A percentile compares a stretch with the other conserved stretches of the same genome.
phyloP scores from a whole-genome alignment of 2,113 vertebrate species.

The Mesoclemmys tuberculata region DNA sequence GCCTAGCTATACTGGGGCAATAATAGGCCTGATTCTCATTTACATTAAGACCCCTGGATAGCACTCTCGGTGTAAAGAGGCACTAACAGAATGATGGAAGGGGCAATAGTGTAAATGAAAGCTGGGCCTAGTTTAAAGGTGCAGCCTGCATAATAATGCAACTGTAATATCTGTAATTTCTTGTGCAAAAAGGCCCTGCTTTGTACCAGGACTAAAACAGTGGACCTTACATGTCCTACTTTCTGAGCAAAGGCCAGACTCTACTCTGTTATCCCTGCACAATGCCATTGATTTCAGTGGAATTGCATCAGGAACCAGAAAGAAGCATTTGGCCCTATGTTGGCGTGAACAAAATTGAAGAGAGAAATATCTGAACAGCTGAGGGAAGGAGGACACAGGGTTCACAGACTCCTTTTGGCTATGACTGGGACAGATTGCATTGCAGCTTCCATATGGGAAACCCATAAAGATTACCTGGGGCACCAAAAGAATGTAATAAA shows the following conservation, averaged over 20 bases:
- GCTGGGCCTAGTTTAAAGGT: not conserved
- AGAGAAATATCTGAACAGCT: not conserved
- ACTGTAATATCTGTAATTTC: not conserved
- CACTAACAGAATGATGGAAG: not conserved
- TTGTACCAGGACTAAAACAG: not conserved
- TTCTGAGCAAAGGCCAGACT: not conserved
- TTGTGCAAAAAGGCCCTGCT: not conserved
- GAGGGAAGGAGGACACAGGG: not conserved
- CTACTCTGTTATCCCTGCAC: not conserved
- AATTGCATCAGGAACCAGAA: not conserved
- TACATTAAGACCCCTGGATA: not conserved
- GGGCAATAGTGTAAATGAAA: not conserved
- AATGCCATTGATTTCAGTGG: not conserved
- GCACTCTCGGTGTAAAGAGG: not conserved
- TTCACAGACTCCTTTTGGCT: not conserved
- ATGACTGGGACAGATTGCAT: not conserved
- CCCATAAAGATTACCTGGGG: not conserved
- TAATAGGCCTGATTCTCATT: not conserved
- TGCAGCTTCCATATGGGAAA: not conserved
- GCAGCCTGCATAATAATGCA: not conserved
- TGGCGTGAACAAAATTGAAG: not conserved
- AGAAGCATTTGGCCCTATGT: not conserved
- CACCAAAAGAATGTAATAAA: not conserved
- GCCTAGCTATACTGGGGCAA: not conserved
- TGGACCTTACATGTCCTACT: not conserved